A percentile compares a stretch with the other conserved stretches of the same genome.
phyloP scores from a whole-genome alignment of 53 echinoderm and acorn worm genomes.

The Apostichopus leukothele region DNA sequence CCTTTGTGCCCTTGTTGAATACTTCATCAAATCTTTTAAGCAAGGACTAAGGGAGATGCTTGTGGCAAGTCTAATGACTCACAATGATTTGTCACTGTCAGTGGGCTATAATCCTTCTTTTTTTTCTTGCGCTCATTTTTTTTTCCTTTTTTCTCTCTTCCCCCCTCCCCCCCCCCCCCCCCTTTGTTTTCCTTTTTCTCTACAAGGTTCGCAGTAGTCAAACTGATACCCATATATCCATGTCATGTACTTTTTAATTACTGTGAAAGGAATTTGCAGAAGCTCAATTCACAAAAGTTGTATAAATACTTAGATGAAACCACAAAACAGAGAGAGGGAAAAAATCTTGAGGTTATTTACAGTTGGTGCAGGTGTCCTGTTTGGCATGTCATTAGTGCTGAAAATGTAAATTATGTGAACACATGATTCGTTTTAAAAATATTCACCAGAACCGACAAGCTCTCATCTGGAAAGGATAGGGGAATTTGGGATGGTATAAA shows the following conservation, averaged over 20 bases:
- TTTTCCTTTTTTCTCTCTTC: neutral
- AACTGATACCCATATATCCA: neutral
- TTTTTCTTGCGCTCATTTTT: neutral
- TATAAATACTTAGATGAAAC: slow-evolving; percentile 18
- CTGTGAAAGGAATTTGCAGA: neutral
- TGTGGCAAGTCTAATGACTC: slow-evolving; percentile 25
- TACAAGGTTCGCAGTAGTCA: slow-evolving; percentile 3
- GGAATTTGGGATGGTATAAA: too few relatives aligned
- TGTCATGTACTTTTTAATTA: slow-evolving; percentile 32
- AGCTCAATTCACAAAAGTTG: neutral
- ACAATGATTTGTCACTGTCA: slow-evolving; percentile 32
- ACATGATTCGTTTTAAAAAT: too few relatives aligned
- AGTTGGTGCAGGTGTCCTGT: slow-evolving; percentile 21
- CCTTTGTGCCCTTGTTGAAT: neutral
- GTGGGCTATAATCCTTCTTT: neutral
- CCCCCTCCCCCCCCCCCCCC: too few relatives aligned
- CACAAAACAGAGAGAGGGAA: neutral
- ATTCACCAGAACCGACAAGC: too few relatives aligned
- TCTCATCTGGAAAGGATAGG: too few relatives aligned
- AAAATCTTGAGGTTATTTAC: slow-evolving; percentile 17
- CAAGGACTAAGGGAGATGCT: neutral
- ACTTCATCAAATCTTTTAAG: neutral
- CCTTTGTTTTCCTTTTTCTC: neutral
- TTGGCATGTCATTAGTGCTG: neutral
- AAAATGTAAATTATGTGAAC: neutral